Percentiles rank a stretch among this genome's conserved stretches.
These are phyloP conservation scores for Cheilinus undulatus DNA, from an alignment of 2,113 vertebrate species.

Conservation along the genomic window DNA sequence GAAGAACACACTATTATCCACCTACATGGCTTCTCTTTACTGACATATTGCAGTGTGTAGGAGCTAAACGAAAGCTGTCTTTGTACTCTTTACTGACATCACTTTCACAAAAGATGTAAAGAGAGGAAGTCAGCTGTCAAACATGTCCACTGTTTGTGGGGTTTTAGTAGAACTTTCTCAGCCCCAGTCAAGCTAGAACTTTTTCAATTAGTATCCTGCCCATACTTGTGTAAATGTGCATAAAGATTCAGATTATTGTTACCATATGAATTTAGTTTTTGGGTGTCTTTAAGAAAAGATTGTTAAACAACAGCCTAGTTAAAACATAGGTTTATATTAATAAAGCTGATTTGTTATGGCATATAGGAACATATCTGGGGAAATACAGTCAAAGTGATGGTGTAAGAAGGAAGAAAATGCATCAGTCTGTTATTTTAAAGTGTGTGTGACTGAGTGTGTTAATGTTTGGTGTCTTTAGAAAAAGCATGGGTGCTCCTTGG, in stretches of 20 bases:
- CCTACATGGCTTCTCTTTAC: neutral
- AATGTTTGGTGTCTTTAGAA: neutral
- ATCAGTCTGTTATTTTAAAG: neutral
- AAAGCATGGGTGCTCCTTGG: constrained; percentile 4
- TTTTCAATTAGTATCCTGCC: too few species aligned
- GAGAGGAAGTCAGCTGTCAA: neutral
- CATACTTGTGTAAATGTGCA: too few species aligned
- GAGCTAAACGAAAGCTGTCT: neutral
- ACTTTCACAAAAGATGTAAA: neutral
- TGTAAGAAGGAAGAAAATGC: neutral
- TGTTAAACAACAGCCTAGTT: too few species aligned
- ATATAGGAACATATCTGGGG: neutral
- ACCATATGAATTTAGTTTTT: too few species aligned
- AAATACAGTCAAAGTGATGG: neutral
- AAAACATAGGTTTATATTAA: too few species aligned
- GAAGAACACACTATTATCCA: neutral
- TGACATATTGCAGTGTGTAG: neutral
- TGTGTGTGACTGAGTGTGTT: neutral
- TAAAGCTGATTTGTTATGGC: neutral
- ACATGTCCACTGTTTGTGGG: neutral
- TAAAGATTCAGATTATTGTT: too few species aligned
- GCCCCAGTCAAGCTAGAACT: neutral
- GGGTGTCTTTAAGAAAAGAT: too few species aligned
- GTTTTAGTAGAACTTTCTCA: neutral
- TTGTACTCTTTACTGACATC: neutral